Evolutionary conservation across 2,113 vertebrate genomes (phyloP).

Genomic region (Microtus pennsylvanicus): DNA sequence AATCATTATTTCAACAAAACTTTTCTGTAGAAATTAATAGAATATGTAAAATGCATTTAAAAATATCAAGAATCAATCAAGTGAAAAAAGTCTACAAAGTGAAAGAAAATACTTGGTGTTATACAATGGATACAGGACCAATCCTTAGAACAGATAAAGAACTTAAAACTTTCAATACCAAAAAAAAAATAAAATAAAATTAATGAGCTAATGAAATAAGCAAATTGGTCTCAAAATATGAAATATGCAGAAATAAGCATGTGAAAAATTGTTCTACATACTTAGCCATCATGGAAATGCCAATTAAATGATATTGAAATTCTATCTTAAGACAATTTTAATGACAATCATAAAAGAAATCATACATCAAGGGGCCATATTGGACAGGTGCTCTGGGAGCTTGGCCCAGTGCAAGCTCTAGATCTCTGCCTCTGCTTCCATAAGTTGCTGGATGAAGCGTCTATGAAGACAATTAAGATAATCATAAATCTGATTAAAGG

Average conservation of each 20-base stretch:
- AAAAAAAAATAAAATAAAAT: not conserved
- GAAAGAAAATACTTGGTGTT: not conserved
- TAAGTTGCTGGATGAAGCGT: too few species aligned
- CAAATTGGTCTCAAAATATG: not conserved
- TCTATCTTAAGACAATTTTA: not conserved
- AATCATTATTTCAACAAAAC: not conserved
- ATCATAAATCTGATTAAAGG: too few species aligned
- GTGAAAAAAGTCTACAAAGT: not conserved
- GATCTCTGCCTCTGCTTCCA: too few species aligned
- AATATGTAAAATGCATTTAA: not conserved
- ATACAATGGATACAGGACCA: not conserved
- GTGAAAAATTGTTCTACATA: not conserved
- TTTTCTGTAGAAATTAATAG: not conserved
- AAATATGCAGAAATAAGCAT: not conserved
- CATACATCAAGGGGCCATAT: not conserved
- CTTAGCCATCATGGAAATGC: not conserved
- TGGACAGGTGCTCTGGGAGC: not conserved
- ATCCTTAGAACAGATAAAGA: not conserved
- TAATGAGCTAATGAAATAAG: not conserved
- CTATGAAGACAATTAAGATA: too few species aligned
- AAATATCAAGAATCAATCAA: not conserved
- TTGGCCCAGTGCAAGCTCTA: too few species aligned
- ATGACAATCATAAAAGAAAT: not conserved
- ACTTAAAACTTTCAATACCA: not conserved
- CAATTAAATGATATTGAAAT: not conserved